Percentiles rank a stretch among this genome's conserved stretches.
These are phyloP conservation scores for Empidonax traillii DNA, from an alignment of 2,113 vertebrate genomes.

Conservation along the genomic window DNA sequence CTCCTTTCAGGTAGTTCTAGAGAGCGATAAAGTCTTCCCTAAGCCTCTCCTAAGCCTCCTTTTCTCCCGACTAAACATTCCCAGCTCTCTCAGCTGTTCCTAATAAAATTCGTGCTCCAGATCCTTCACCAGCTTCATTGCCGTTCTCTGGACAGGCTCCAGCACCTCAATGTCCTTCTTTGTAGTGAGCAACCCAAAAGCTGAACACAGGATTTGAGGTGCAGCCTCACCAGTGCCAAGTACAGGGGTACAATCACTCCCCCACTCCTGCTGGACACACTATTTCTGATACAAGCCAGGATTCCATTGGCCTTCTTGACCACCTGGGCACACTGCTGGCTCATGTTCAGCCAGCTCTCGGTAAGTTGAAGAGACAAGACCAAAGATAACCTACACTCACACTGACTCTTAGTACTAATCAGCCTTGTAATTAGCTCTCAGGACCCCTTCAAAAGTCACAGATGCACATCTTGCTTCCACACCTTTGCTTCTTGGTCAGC, in stretches of 20 bases:
- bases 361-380: background rate
- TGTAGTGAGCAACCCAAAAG: background rate
- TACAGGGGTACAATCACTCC: background rate
- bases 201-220: background rate
- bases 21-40: background rate
- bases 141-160: background rate
- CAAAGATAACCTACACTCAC: background rate
- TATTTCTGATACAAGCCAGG: background rate
- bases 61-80: background rate
- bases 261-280: background rate
- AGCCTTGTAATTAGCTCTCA: background rate
- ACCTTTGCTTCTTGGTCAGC: background rate
- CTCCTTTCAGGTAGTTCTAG: background rate
- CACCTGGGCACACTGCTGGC: background rate
- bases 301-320: background rate
- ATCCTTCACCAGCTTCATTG: background rate
- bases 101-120: background rate
- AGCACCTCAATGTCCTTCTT: background rate
- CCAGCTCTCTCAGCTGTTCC: background rate
- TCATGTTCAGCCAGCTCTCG: background rate
- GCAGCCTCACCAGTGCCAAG: background rate
- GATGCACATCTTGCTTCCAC: accelerated
- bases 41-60: background rate
- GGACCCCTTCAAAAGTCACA: background rate
- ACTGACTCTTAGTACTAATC: background rate